Conservation (phyloP, 2,797 vertebrate species). For the Decapterus maruadsi region DNA sequence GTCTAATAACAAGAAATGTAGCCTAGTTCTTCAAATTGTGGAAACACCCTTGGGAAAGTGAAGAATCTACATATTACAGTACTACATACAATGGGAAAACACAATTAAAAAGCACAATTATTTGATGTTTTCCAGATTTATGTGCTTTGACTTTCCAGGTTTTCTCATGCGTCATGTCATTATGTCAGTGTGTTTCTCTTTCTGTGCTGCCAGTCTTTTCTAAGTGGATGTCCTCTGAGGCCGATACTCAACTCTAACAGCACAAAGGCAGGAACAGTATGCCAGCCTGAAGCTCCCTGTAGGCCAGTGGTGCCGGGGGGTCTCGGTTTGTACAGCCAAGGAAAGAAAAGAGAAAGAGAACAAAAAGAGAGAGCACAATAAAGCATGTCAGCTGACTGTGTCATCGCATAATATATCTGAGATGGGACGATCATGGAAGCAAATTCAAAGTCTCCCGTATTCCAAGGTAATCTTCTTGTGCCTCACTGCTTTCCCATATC, state of each 20-base stretch:
- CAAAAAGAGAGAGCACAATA: conserved; percentile 10
- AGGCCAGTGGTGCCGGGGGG: conserved; percentile 41
- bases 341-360: conserved; percentile 20
- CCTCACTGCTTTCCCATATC: too few relatives aligned
- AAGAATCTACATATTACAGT: conserved; percentile 8
- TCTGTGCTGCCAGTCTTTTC: conserved; percentile 28
- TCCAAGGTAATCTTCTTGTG: too few relatives aligned
- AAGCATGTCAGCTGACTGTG: conserved; percentile 6
- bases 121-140: conserved; percentile 3
- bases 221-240: conserved; percentile 50
- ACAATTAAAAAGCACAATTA: conserved; percentile 20
- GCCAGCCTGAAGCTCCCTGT: conserved; percentile 41
- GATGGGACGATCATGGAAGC: neutral
- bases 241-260: conserved; percentile 46
- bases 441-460: conserved; percentile 19
- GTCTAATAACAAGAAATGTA: conserved; percentile 4
- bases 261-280: conserved; percentile 48
- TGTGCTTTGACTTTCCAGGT: neutral
- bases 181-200: conserved; percentile 4
- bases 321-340: conserved; percentile 36
- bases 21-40: conserved; percentile 10
- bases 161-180: conserved; percentile 37
- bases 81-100: neutral
- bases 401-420: conserved; percentile 42
- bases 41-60: neutral